Evolutionary conservation across 1,140 invertebrate species (phyloP).

Genomic region (Drosophila bocqueti): DNA sequence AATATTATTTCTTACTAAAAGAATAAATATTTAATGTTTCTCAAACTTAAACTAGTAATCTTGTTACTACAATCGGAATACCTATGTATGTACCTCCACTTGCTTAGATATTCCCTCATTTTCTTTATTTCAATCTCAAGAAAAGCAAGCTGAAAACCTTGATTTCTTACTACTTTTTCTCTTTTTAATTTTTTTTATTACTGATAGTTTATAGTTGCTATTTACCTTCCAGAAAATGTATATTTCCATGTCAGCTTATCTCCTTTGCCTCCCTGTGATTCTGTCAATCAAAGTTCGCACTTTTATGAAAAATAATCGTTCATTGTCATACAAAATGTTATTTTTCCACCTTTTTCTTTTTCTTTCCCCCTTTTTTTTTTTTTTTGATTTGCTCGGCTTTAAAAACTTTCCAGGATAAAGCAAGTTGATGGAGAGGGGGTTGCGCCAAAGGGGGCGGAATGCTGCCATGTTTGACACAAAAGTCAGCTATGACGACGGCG

Average conservation of each 20-base stretch:
- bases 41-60: background rate
- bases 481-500: conserved; percentile 37
- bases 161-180: background rate
- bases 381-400: conserved; percentile 28
- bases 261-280: conserved; percentile 7
- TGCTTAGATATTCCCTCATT: background rate
- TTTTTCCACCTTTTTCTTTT: conserved; percentile 6
- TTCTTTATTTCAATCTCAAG: background rate
- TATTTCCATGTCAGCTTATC: conserved; percentile 22
- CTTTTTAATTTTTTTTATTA: background rate
- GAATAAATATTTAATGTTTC: background rate
- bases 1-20: no score
- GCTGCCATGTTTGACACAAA: conserved; percentile 44
- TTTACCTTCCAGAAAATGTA: conserved; percentile 17
- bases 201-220: conserved; percentile 1
- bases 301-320: conserved; percentile 54
- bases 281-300: conserved; percentile 47
- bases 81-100: background rate
- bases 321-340: conserved; percentile 45
- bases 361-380: conserved; percentile 4
- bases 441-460: background rate
- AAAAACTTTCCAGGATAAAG: conserved; percentile 44
- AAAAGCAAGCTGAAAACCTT: background rate
- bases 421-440: conserved; percentile 14
- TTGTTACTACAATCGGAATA: background rate